phyloP scores from a whole-genome alignment of 2,888 invertebrate genomes.

The Drosophila kanekoi region DNA sequence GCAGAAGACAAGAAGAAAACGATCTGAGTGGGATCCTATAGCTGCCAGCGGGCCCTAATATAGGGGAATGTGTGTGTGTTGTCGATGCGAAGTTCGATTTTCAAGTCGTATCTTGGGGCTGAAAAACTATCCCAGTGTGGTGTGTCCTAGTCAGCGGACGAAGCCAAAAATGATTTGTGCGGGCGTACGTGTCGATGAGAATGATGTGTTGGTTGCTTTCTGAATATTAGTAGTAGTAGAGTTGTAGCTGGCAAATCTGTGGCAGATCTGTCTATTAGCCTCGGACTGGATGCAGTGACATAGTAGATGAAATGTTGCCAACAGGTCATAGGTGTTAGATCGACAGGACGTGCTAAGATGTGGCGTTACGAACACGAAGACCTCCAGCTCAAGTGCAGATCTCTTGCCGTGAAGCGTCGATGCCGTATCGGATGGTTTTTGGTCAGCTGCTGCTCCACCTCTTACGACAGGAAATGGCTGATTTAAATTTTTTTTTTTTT shows the following conservation, averaged over 20 bases:
- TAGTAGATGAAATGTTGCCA: slow-evolving; percentile 25
- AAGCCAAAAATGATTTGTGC: slow-evolving; percentile 43
- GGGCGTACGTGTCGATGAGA: slow-evolving; percentile 58
- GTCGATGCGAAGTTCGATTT: slow-evolving; percentile 22
- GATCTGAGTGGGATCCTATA: slow-evolving; percentile 38
- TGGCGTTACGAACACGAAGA: slow-evolving; percentile 32
- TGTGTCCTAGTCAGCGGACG: slow-evolving; percentile 41
- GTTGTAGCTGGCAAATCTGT: slow-evolving; percentile 30
- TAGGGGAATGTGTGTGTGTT: slow-evolving; percentile 38
- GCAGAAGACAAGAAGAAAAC: slow-evolving; percentile 38
- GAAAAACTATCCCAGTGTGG: slow-evolving; percentile 34
- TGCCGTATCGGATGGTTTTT: slow-evolving; percentile 20
- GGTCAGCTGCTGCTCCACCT: slow-evolving; percentile 14
- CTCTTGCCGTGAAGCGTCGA: slow-evolving; percentile 30
- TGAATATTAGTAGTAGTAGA: slow-evolving; percentile 37
- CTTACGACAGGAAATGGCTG: slow-evolving; percentile 11
- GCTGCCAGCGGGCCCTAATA: slow-evolving; percentile 41
- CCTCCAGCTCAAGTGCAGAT: slow-evolving; percentile 34
- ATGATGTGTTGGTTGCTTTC: slow-evolving; percentile 39
- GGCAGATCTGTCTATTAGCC: slow-evolving; percentile 23
- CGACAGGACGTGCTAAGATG: slow-evolving; percentile 17
- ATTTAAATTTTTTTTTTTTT: neutral
- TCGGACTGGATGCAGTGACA: slow-evolving; percentile 24
- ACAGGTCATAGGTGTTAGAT: slow-evolving; percentile 30
- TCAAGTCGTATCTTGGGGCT: neutral